phyloP scores from a whole-genome alignment of 37 sponge, comb jelly and placozoan species.

The Spongilla lacustris region DNA sequence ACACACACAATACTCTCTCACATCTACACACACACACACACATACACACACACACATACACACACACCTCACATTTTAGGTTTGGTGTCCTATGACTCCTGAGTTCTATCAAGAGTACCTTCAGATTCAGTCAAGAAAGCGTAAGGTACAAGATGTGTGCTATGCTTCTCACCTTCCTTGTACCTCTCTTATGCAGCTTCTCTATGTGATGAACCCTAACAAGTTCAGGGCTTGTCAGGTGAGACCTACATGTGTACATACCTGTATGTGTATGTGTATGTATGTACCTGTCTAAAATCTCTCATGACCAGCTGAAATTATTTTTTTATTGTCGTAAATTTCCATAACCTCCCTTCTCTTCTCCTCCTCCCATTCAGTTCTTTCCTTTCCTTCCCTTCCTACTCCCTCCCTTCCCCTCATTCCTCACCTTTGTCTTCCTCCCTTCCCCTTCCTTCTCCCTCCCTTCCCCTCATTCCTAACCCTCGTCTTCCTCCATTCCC shows the following conservation, averaged over 20 bases:
- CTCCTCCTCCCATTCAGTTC: neutral
- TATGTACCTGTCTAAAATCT: no score
- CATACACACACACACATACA: neutral
- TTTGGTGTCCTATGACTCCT: slow-evolving; percentile 98
- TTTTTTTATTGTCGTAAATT: no score
- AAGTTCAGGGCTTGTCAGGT: slow-evolving; percentile 96
- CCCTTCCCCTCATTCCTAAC: neutral
- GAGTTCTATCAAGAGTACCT: slow-evolving; percentile 99
- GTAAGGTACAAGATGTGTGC: slow-evolving; percentile 60
- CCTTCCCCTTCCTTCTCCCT: neutral
- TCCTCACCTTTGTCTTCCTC: neutral
- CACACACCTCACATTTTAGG: slow-evolving; percentile 30
- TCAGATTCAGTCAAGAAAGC: slow-evolving; percentile 78
- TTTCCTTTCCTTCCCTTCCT: neutral
- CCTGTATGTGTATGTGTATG: no score
- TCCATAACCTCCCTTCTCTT: no score
- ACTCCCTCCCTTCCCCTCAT: neutral
- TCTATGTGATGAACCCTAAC: slow-evolving; percentile 99
- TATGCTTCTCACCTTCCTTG: no score
- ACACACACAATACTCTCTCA: neutral
- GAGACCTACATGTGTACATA: neutral
- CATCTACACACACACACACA: neutral
- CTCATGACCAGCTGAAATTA: no score
- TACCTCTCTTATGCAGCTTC: slow-evolving; percentile 54
- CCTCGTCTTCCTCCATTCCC: neutral